These are phyloP conservation scores for Dissostichus mawsoni DNA, from an alignment of 2,113 vertebrate species.

Conservation along the genomic window DNA sequence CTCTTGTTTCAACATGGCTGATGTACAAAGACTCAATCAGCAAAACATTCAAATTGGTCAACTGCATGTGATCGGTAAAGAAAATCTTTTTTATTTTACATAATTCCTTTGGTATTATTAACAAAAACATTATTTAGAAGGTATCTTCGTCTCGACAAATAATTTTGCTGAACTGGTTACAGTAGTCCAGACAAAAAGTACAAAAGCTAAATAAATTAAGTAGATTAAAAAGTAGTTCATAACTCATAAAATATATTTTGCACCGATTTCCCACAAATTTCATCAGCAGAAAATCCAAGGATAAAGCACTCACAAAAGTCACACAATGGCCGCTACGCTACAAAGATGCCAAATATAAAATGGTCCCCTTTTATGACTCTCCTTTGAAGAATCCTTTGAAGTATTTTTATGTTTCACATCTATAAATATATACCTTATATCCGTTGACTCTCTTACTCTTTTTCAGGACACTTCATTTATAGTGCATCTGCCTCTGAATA, in stretches of 20 bases:
- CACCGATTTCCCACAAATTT: background rate
- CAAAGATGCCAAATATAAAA: background rate
- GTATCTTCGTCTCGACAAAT: background rate
- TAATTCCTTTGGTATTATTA: too few species aligned
- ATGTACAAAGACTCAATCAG: too few species aligned
- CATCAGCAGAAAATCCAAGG: conserved; percentile 1
- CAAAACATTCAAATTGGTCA: too few species aligned
- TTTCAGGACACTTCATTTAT: conserved; percentile 39
- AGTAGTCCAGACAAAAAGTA: background rate
- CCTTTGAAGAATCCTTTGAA: too few species aligned
- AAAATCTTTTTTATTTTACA: too few species aligned
- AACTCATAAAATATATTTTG: too few species aligned
- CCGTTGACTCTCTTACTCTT: background rate
- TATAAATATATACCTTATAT: background rate
- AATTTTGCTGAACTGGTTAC: too few species aligned
- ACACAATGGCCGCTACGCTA: background rate
- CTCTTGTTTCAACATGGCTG: too few species aligned
- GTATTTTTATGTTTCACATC: too few species aligned
- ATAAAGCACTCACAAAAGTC: background rate
- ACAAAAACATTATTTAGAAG: background rate
- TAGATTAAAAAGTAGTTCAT: background rate
- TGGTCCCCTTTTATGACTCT: too few species aligned
- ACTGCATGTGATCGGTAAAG: too few species aligned
- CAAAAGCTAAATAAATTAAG: background rate
- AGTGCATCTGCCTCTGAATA: conserved; percentile 46